Conservation (phyloP, 1,140 invertebrate species). For the Diorhabda sublineata region DNA sequence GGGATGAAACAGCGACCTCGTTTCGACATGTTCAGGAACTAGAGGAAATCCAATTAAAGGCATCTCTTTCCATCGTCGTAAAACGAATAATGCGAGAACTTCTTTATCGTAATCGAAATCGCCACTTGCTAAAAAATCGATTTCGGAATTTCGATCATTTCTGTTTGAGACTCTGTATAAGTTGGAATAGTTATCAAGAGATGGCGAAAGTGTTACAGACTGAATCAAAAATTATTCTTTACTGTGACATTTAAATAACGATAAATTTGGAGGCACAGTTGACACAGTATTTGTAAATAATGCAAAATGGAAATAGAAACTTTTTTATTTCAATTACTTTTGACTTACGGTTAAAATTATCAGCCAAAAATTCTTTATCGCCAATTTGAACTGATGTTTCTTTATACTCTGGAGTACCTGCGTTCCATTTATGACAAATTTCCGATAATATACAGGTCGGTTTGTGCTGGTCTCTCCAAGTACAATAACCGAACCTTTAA, state of each 20-base stretch:
- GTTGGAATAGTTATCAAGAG: no score
- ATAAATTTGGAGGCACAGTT: no score
- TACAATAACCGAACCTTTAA: constrained; percentile 61
- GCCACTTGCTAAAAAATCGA: constrained; percentile 15
- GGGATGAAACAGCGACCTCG: constrained; percentile 70
- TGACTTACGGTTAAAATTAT: constrained; percentile 24
- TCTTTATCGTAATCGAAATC: constrained; percentile 45
- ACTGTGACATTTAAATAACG: no score
- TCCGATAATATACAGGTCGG: constrained; percentile 70
- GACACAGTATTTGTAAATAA: no score
- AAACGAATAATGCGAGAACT: constrained; percentile 62
- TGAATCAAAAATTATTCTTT: no score
- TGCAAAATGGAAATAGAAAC: no score
- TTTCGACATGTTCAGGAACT: constrained; percentile 88
- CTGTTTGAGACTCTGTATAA: no score
- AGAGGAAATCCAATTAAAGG: constrained; percentile 71
- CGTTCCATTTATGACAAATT: constrained; percentile 64
- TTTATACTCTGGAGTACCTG: constrained; percentile 51
- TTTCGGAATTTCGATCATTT: no score
- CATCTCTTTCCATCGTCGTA: constrained; percentile 68
- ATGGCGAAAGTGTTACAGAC: no score
- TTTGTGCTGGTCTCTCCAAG: constrained; percentile 72
- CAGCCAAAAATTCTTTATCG: constrained; percentile 26
- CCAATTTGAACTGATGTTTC: constrained; percentile 52
- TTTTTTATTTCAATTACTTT: no score